phyloP scores from a whole-genome alignment of 2,113 vertebrate genomes.

The Pteronura brasiliensis region DNA sequence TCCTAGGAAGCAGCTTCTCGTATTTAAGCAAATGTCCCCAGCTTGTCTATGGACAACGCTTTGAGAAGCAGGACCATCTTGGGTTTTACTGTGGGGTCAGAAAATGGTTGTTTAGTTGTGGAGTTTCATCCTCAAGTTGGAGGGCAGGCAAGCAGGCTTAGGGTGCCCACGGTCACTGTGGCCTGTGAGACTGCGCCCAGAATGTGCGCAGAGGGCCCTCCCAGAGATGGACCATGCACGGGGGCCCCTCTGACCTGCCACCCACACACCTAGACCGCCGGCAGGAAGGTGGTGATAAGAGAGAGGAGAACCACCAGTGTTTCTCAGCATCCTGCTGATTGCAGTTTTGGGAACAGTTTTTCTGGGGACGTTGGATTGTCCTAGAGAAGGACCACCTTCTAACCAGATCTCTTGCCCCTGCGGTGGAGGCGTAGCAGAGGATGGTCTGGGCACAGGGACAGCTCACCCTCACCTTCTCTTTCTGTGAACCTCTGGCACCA shows the following conservation, averaged over 20 bases:
- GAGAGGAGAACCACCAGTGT: background rate
- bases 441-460: background rate
- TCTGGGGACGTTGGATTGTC: background rate
- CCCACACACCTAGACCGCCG: background rate
- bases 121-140: background rate
- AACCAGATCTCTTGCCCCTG: background rate
- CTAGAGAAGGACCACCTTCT: background rate
- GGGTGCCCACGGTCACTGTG: background rate
- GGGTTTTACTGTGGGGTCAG: background rate
- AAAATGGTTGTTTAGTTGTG: background rate
- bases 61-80: background rate
- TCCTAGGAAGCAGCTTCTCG: background rate
- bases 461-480: too few relatives aligned
- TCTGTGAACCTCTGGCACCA: background rate
- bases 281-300: background rate
- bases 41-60: background rate
- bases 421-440: background rate
- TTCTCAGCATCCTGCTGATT: background rate
- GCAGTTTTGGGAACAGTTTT: background rate
- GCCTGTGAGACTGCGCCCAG: background rate
- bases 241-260: background rate
- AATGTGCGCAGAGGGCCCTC: background rate
- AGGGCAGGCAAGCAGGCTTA: background rate
- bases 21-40: background rate
- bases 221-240: too few relatives aligned